Evolutionary conservation across 2,888 invertebrate genomes (phyloP), one percentile per base, ranked within the genome.

Genomic region (Drosophila subquinaria): DNA sequence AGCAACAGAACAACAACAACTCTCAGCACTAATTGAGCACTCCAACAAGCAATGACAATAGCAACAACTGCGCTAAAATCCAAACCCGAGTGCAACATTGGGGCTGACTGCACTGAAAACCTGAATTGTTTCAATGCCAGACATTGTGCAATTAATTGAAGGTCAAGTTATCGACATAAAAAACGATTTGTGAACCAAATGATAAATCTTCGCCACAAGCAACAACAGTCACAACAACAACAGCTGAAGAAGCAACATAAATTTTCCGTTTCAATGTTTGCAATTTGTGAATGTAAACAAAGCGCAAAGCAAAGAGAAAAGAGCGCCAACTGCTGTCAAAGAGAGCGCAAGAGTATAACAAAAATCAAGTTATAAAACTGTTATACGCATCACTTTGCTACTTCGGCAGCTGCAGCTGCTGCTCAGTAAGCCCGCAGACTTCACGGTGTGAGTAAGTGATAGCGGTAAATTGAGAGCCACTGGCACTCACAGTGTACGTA

Each of bases 91-190:
- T 56, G 40, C 35, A 64, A 30, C 15, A 53, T 33, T 27, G 42
- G 51, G 42, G 42, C 40, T 40, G 40, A 42, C 40, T 42, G 42
- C 17, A 55, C 42, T 56, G 40, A 55, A 69, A 63, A 23, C 36
- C 56, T 72, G 73, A 73, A 73, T 74, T 72, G 68, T 74, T 79
- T 81, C 88, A 89, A 85, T 89, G 90, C 53, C 90, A 82, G 88
- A 72, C 81, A 56, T 27, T 40, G 62, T 65, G 51, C 57, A 59
- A 71, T 74, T 68, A 88, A 77, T 69, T 72, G 86, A 90, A 86
- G 85, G 85, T 85, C 90, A 88, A 85, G 82, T 70, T 67, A 88
- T 75, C 61, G 73, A 79, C 85, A 71, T 57, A 73, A 71, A 78
- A 64, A 76, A 63, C 76, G 50, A 73, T 73, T 78, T 73, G 73